These are phyloP conservation scores for Platycheirus rosarum DNA, from an alignment of 2,888 invertebrate genomes.

Conservation along the genomic window DNA sequence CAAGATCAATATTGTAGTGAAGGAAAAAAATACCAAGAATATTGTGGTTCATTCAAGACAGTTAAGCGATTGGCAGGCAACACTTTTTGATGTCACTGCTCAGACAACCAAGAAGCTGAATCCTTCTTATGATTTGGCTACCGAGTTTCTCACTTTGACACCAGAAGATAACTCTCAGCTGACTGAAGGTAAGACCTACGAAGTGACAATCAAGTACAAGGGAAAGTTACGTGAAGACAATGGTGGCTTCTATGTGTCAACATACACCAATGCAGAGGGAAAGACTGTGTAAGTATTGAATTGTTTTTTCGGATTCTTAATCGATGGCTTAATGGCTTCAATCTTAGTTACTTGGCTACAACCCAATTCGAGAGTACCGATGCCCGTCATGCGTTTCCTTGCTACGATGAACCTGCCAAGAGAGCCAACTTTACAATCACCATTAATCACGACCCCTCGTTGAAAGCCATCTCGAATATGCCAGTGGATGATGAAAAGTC, in stretches of 20 bases:
- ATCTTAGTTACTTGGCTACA: slow-evolving; percentile 82
- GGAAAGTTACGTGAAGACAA: slow-evolving; percentile 85
- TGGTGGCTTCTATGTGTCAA: slow-evolving; percentile 86
- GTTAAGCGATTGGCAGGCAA: slow-evolving; percentile 22
- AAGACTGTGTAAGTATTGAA: slow-evolving; percentile 67
- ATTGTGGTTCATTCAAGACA: slow-evolving; percentile 78
- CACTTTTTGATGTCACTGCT: neutral
- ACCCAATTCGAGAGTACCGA: slow-evolving; percentile 86
- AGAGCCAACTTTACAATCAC: slow-evolving; percentile 86
- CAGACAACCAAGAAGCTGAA: neutral
- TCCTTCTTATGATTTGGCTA: neutral
- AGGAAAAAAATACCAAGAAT: slow-evolving; percentile 81
- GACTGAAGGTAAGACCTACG: slow-evolving; percentile 79
- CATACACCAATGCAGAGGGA: slow-evolving; percentile 79
- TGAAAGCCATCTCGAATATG: slow-evolving; percentile 78
- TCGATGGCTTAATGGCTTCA: neutral
- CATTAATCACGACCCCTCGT: slow-evolving; percentile 83
- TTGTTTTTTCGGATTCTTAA: neutral
- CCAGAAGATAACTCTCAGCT: slow-evolving; percentile 39
- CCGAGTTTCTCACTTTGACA: slow-evolving; percentile 45
- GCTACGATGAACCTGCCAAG: slow-evolving; percentile 87
- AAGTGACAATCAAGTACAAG: slow-evolving; percentile 83
- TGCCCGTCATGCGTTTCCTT: slow-evolving; percentile 87
- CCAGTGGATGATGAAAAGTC: slow-evolving; percentile 31
- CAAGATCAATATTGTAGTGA: slow-evolving; percentile 83